These are phyloP conservation scores for Nephrotoma appendiculata DNA, from an alignment of 2,888 invertebrate genomes.

Conservation along the genomic window DNA sequence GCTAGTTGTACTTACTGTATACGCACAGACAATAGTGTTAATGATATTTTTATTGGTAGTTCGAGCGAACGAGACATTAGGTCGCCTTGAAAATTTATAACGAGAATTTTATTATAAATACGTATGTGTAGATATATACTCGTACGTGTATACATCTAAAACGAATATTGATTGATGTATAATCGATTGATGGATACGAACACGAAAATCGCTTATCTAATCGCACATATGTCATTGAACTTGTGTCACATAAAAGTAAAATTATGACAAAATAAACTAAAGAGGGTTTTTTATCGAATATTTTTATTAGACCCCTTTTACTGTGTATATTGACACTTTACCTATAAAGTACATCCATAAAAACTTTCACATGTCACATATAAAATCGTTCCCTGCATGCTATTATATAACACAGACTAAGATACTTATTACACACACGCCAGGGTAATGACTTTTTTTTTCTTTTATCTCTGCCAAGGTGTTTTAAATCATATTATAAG, in stretches of 20 bases:
- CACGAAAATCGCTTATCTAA: neutral
- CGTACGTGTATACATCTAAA: too few species aligned
- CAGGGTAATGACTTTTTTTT: neutral
- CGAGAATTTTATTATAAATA: neutral
- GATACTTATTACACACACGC: neutral
- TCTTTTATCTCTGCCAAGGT: neutral
- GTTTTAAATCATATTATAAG: neutral
- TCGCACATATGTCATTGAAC: neutral
- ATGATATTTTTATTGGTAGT: neutral
- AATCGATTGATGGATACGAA: neutral
- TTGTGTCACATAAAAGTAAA: neutral
- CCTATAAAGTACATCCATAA: neutral
- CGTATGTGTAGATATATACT: neutral
- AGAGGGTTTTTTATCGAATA: neutral
- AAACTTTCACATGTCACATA: neutral
- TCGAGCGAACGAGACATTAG: neutral
- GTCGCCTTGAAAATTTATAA: neutral
- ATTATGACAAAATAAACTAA: neutral
- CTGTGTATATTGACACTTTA: neutral
- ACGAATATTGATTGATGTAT: neutral
- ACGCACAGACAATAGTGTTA: neutral
- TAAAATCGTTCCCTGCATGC: neutral
- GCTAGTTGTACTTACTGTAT: too few species aligned
- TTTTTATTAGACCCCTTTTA: neutral
- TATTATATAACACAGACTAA: neutral